Conservation (phyloP, 2,797 vertebrate genomes). For the Myotis pilosus region DNA sequence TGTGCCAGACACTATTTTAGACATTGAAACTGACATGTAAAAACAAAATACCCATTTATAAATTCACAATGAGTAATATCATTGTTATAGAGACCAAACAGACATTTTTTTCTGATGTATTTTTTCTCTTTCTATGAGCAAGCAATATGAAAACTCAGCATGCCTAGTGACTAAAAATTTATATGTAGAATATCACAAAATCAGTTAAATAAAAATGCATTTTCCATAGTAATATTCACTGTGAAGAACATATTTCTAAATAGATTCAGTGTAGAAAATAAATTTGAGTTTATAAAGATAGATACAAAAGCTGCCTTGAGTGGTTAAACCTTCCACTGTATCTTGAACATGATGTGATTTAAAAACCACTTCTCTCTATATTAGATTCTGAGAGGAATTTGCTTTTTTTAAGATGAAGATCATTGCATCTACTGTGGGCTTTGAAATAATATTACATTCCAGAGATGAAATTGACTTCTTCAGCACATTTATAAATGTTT, state of each 20-base stretch:
- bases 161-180: background rate
- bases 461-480: background rate
- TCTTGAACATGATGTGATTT: constrained; percentile 9
- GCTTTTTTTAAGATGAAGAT: constrained; percentile 18
- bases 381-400: constrained; percentile 38
- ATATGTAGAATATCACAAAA: background rate
- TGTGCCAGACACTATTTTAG: background rate
- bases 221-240: background rate
- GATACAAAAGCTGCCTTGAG: background rate
- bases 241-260: constrained; percentile 1
- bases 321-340: background rate
- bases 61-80: background rate
- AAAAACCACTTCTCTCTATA: background rate
- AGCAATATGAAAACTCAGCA: background rate
- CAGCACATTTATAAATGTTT: constrained; percentile 30
- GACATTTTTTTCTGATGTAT: background rate
- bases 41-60: background rate
- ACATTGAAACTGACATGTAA: background rate
- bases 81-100: background rate
- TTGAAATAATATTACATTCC: constrained; percentile 22
- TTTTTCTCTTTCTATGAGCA: background rate
- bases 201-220: background rate
- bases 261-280: background rate
- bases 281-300: background rate
- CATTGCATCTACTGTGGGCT: background rate